Conservation (phyloP, 2,797 vertebrate genomes). For the Poecilia picta region DNA sequence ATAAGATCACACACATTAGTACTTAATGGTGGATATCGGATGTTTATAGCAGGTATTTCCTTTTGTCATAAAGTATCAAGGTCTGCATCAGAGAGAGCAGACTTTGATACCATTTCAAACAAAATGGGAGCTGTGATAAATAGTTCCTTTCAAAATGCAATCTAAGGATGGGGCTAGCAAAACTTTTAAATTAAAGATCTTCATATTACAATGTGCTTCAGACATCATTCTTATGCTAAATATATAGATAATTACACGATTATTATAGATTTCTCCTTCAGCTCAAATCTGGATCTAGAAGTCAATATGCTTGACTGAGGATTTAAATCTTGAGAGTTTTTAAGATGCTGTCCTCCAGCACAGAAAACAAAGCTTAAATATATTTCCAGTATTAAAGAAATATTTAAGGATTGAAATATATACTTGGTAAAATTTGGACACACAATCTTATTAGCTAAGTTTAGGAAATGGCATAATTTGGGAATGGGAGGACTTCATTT, state of each 20-base stretch:
- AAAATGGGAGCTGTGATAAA: background rate
- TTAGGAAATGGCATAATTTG: background rate
- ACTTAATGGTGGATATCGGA: background rate
- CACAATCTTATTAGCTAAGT: background rate
- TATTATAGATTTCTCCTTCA: background rate
- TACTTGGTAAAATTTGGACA: background rate
- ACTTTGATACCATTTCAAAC: slow-evolving; percentile 9
- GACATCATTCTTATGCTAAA: background rate
- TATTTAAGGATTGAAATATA: background rate
- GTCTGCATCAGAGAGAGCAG: background rate
- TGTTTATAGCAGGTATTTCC: background rate
- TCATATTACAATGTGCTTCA: background rate
- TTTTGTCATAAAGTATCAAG: slow-evolving; percentile 2
- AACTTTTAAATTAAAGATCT: background rate
- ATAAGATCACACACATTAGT: slow-evolving; percentile 1
- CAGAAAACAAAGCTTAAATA: background rate
- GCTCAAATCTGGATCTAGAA: background rate
- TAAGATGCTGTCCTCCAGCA: background rate
- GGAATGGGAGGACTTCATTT: background rate
- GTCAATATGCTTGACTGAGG: too few relatives aligned
- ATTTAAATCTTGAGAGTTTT: slow-evolving; percentile 4
- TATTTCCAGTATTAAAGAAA: background rate
- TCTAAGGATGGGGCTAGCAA: background rate
- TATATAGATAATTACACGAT: background rate
- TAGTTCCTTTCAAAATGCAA: background rate